Base-by-base conservation (phyloP, 2,113 vertebrate species). In the Cryptomyrus ogoouensis region DNA sequence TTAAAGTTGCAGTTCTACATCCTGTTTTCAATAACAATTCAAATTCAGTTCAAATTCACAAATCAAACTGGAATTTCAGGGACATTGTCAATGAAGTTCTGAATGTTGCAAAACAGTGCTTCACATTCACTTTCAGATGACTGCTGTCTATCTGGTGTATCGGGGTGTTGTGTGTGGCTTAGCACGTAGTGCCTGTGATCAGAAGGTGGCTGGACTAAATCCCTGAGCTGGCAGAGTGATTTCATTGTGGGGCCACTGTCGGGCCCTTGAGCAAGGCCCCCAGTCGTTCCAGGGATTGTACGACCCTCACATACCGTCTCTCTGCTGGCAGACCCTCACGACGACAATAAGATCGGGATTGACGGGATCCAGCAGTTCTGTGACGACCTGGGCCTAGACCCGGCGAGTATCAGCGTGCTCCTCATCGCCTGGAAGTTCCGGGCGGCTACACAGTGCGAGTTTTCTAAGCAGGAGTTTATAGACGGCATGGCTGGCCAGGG, bases 341-440 rank as follows among this genome's bases (percentile, higher is more conserved):
- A 97, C 94, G 97, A 97, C 94, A 97, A 97, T 94, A 97, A 97
- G 95, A 97, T 97, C 88, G 97, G 97, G 90, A 97, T 97, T 94
- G 97, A 97, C 93, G 96, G 97, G 27, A 97, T 97, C 86, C 97
- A 97, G 92, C 97, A 97, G 91, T 97, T 97, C 90, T 97, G 97
- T 94, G 96, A 97, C 90, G 96, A 97, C 90, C 94, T 97, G 91
- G 96, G 96, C 24, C 95, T 97, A 1, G 97, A 97, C 91, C 97
- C 96, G 49, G 96, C 96, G 93, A 97, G 97, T 92, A 96, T 97
- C 89, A 97, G 96, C 31, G 97, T 97, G 15, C 94, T 97, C 92
- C 96, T 97, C 90, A 97, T 97, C 27, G 97, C 96, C 0, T 97
- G 96, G 97, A 97, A 97, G 91, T 97, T 97, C 93, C 95, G 95